Percentiles rank a stretch among this genome's conserved stretches.
These are phyloP conservation scores for Chionodraco myersi DNA, from an alignment of 2,113 vertebrate species.

Conservation along the genomic window DNA sequence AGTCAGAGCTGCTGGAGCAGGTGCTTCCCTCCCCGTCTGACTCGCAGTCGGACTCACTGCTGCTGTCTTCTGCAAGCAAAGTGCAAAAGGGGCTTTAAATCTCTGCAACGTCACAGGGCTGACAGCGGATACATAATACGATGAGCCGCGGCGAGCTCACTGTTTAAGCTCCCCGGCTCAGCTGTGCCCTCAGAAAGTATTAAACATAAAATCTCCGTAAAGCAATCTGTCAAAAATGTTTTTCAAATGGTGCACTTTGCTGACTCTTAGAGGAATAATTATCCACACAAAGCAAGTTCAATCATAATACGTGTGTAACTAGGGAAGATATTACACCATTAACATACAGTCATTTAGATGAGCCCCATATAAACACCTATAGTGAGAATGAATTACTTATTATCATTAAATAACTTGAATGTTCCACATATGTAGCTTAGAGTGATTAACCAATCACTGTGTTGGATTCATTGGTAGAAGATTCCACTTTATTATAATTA, in stretches of 20 bases:
- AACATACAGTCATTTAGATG: too few relatives aligned
- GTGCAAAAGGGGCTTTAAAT: constrained; percentile 35
- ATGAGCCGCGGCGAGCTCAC: not conserved
- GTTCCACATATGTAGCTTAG: not conserved
- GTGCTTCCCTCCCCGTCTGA: constrained; percentile 90
- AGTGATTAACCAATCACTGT: not conserved
- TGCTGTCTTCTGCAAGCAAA: constrained; percentile 82
- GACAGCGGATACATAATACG: constrained; percentile 12
- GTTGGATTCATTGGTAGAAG: not conserved
- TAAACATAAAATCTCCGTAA: constrained; percentile 2
- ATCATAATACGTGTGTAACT: too few relatives aligned
- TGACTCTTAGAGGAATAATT: constrained; percentile 2
- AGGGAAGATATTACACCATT: too few relatives aligned
- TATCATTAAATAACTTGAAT: too few relatives aligned
- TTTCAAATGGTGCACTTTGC: constrained; percentile 5
- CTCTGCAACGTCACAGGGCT: not conserved
- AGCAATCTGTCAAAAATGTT: constrained; percentile 18
- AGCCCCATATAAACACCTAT: too few relatives aligned
- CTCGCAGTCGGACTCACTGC: constrained; percentile 95
- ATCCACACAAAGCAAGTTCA: not conserved
- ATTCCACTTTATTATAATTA: not conserved
- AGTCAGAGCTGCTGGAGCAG: constrained; percentile 96
- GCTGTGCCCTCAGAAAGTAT: constrained; percentile 18
- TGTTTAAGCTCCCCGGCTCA: constrained; percentile 23
- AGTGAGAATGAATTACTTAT: too few relatives aligned